Percentiles rank a stretch among this genome's conserved stretches.
Evolutionary conservation across 2,797 vertebrate genomes (phyloP).

Genomic region (Chelmon rostratus): DNA sequence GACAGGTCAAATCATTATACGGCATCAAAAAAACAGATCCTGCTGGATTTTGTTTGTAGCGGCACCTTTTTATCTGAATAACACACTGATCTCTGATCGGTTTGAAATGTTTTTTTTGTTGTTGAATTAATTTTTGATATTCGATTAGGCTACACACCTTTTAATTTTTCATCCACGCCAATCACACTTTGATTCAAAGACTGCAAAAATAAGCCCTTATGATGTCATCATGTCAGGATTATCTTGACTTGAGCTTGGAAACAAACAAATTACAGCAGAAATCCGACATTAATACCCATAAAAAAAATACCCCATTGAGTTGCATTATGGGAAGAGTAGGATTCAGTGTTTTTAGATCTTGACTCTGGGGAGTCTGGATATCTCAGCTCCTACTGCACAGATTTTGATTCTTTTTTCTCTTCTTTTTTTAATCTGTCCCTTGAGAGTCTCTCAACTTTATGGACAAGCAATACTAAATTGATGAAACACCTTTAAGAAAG

Average conservation of each 20-base stretch:
- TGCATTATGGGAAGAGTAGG: neutral
- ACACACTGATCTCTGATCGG: neutral
- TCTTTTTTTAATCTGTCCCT: neutral
- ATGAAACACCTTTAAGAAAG: neutral
- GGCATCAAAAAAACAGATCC: no score
- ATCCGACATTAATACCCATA: neutral
- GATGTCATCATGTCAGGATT: neutral
- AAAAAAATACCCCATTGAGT: neutral
- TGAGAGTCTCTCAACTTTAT: neutral
- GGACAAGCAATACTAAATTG: neutral
- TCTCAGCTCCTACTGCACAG: neutral
- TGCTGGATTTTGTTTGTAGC: neutral
- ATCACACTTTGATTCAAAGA: neutral
- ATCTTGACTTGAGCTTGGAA: neutral
- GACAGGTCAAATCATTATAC: no score
- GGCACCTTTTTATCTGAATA: neutral
- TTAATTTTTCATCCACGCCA: neutral
- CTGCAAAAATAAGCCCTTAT: neutral
- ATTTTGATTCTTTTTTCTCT: neutral
- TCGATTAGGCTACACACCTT: no score
- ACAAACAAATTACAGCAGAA: neutral
- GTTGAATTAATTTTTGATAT: neutral
- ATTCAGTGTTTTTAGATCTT: neutral
- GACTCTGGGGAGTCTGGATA: neutral
- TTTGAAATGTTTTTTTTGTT: neutral